Percentiles rank a stretch among this genome's conserved stretches.
Evolutionary conservation across 2,888 invertebrate genomes (phyloP).

Genomic region (Agelastica alni): DNA sequence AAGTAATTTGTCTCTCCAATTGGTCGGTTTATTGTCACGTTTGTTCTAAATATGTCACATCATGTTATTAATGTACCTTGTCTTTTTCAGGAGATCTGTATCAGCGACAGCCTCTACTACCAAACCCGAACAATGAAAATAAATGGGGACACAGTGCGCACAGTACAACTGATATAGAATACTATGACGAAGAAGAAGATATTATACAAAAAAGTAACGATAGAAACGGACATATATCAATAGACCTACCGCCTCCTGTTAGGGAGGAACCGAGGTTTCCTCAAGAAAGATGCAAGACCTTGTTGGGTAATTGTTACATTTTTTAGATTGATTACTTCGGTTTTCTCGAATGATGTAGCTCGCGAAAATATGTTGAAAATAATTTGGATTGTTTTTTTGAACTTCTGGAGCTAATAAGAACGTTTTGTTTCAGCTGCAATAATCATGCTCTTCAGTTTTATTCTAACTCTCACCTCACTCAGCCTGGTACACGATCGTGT

Average conservation of each 20-base stretch:
- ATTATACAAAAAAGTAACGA: slow-evolving; percentile 50
- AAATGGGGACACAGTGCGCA: slow-evolving; percentile 57
- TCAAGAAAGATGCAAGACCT: slow-evolving; percentile 83
- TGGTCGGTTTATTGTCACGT: no score
- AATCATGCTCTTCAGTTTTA: slow-evolving; percentile 66
- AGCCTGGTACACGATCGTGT: slow-evolving; percentile 86
- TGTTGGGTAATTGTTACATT: slow-evolving; percentile 65
- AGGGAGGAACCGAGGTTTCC: slow-evolving; percentile 79
- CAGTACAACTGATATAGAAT: slow-evolving; percentile 51
- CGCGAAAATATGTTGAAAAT: neutral
- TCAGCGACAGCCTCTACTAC: slow-evolving; percentile 65
- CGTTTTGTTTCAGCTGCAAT: slow-evolving; percentile 63
- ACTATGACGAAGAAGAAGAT: slow-evolving; percentile 58
- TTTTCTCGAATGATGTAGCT: neutral
- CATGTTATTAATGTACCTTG: neutral
- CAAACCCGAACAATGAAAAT: slow-evolving; percentile 58
- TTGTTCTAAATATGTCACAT: no score
- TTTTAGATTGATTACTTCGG: no score
- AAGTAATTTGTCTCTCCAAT: no score
- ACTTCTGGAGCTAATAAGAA: no score
- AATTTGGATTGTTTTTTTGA: no score
- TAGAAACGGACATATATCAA: slow-evolving; percentile 62
- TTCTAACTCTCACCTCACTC: slow-evolving; percentile 71
- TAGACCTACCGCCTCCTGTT: slow-evolving; percentile 68
- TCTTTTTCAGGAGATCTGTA: slow-evolving; percentile 58